Evolutionary conservation across 2,113 vertebrate species (phyloP), one percentile per base, ranked within the genome.

Genomic region (Eira barbara): DNA sequence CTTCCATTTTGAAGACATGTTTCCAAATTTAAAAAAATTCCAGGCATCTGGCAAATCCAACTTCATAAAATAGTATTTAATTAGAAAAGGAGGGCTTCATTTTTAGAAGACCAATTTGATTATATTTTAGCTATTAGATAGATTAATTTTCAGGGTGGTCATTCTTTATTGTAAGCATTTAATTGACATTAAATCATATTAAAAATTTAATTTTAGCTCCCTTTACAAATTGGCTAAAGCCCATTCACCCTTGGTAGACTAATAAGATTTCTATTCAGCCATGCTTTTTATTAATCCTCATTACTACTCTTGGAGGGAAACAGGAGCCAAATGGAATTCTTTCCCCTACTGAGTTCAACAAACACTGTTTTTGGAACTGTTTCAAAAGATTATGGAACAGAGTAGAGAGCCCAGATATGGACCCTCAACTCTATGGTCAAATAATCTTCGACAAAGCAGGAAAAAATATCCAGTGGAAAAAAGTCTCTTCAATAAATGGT

Each of bases 11-110:
- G 85, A 94, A 93, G 87, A 63, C 67, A 80, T 89, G 25, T 42
- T 59, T 94, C 92, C 47, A 91, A 57, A 85, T 61, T 79, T 90
- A 92, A 87, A 69, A 74, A 67, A 89, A 94, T 67, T 91, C 42
- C 80, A 39, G n/a, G 59, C 61, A 87, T 96, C 94, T 98, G 89
- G 94, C 97, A 98, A 98, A 98, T 97, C 74, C 82, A 95, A 57
- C 96, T 97, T 96, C 88, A 94, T 91, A 82, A 96, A 90, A 84
- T 0, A 0, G 0, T 0, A 45, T 88, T 92, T 93, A 97, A 96
- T 97, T 91, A 91, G 49, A 89, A 7, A 95, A 98, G 87, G 80
- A 95, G 88, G 96, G 23, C 59, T 71, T 36, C 45, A 83, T 95
- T 96, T 98, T 65, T 80, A 84, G 86, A 94, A 95, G n/a, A 93